Percentiles rank a stretch among this genome's conserved stretches.
Evolutionary conservation across 2,113 vertebrate genomes (phyloP).

Genomic region (Hippocampus abdominalis): DNA sequence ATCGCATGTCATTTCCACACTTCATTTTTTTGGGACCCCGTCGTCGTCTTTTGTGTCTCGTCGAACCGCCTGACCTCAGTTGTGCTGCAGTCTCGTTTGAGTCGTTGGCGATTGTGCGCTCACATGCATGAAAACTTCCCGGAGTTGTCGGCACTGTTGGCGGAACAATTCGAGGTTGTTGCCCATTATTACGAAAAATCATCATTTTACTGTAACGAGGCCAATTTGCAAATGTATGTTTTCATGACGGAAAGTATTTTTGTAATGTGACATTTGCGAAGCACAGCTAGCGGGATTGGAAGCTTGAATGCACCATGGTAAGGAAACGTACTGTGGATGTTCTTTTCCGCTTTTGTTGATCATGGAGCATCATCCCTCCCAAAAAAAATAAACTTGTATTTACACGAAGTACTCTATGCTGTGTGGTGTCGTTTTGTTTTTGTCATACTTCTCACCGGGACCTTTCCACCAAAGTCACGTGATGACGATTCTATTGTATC

Average conservation of each 20-base stretch:
- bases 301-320: constrained; percentile 43
- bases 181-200: constrained; percentile 21
- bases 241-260: neutral
- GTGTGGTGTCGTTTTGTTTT: neutral
- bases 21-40: neutral
- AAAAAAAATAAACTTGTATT: constrained; percentile 57
- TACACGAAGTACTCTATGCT: constrained; percentile 36
- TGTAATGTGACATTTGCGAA: neutral
- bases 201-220: neutral
- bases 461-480: neutral
- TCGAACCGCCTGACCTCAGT: constrained; percentile 49
- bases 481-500: neutral
- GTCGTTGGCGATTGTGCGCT: constrained; percentile 6
- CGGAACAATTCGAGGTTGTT: constrained; percentile 4
- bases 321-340: constrained; percentile 68
- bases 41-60: constrained; percentile 20
- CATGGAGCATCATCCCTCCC: constrained; percentile 70
- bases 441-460: neutral
- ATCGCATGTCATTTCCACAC: constrained; percentile 5
- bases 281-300: neutral
- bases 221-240: neutral
- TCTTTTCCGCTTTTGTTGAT: constrained; percentile 48
- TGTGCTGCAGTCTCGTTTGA: constrained; percentile 17
- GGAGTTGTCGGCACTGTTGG: neutral
- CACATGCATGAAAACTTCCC: neutral